Evolutionary conservation across 64 coral and sea anemone species (phyloP), one percentile per base, ranked within the genome.

Genomic region (Montipora capricornis): DNA sequence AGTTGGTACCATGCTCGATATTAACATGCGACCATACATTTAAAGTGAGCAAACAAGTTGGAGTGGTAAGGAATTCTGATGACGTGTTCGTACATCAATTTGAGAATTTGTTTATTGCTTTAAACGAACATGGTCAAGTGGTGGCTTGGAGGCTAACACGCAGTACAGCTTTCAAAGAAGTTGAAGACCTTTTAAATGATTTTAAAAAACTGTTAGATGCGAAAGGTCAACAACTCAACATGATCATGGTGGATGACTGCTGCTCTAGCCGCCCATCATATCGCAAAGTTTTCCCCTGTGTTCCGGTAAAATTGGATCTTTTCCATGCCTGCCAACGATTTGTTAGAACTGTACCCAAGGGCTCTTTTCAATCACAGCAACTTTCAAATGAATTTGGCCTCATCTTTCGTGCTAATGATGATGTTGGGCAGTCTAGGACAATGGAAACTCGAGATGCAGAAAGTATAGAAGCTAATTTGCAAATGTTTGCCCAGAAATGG

Each of bases 1-100:
- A 12, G 47, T 9, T 3, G 8, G 47, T 15, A 46, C 1, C 24
- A 47, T 78, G 44, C 12, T 78, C 76, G 1, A 49, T 95, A 20
- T 47, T 95, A 1, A 59, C 94, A 5, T 96, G 90, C 84, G 94
- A 96, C 16, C 90, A 92, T 79, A 92, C 90, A 6, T 84, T 96
- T 17, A 96, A 92, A 69, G 87, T 92, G 44, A 91, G 90, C 12
- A 96, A 96, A 73, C 94, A 96, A 37, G 88, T 96, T 19, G 94
- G 94, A 68, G 89, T 90, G 47, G 76, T 45, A n/a, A 71, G 88
- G 7, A 22, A 66, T 20, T 5, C 8, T 17, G 94, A 95, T 66
- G 9, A 15, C 15, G 70, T 44, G 49, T 84, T 86, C 17, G 74
- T 95, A 5, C 45, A 84, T 60, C 88, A 95, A 26, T 95, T 95